A percentile compares a stretch with the other conserved stretches of the same genome.
These are phyloP conservation scores for Magallana angulata DNA, from an alignment of 1,140 invertebrate species.

Conservation along the genomic window DNA sequence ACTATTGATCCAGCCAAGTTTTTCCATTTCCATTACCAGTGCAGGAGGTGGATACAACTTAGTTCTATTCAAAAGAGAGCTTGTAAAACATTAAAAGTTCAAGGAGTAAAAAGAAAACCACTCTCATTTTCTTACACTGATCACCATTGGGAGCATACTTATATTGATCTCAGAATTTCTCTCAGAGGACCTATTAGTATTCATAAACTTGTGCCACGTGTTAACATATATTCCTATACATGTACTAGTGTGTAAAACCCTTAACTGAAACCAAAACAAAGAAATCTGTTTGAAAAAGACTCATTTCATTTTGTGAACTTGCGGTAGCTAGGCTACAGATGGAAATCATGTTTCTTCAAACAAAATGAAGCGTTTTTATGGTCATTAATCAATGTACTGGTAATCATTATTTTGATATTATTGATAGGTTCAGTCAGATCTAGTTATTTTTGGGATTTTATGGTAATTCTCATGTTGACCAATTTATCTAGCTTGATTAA, in stretches of 20 bases:
- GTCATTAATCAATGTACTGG: too few species aligned
- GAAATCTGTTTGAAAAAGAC: not conserved
- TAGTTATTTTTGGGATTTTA: too few species aligned
- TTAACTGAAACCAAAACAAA: not conserved
- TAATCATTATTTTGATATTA: too few species aligned
- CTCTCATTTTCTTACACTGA: slow-evolving; percentile 68
- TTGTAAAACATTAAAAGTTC: slow-evolving; percentile 70
- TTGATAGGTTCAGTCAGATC: too few species aligned
- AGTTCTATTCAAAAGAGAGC: slow-evolving; percentile 66
- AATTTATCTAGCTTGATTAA: too few species aligned
- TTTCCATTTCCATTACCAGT: slow-evolving; percentile 66
- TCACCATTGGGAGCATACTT: slow-evolving; percentile 77
- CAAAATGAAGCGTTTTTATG: too few species aligned
- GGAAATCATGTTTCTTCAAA: too few species aligned
- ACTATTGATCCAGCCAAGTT: slow-evolving; percentile 72
- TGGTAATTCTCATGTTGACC: too few species aligned
- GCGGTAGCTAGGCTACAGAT: too few species aligned
- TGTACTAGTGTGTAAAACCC: not conserved
- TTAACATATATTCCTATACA: slow-evolving; percentile 64
- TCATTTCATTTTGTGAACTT: too few species aligned
- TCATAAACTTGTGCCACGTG: slow-evolving; percentile 64
- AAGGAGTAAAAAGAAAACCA: slow-evolving; percentile 64
- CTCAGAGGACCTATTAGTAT: slow-evolving; percentile 67
- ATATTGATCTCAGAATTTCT: slow-evolving; percentile 67
- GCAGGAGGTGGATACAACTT: slow-evolving; percentile 63